Conservation (phyloP, 2,113 vertebrate genomes). For the Motacilla tschutschensis region DNA sequence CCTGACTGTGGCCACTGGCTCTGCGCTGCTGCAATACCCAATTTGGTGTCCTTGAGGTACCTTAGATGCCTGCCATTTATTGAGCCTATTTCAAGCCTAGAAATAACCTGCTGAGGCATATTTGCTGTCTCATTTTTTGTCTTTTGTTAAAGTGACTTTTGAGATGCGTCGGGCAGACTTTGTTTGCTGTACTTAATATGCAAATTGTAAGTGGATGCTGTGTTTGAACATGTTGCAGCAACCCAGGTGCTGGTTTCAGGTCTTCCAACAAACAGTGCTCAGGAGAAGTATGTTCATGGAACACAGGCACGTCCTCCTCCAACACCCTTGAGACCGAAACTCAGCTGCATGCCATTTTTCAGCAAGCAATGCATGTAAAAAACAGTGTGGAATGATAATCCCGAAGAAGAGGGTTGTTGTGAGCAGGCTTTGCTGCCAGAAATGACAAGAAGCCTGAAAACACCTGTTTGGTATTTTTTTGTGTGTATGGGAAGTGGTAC, state of each 20-base stretch:
- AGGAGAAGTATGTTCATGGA: not conserved
- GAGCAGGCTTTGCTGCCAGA: not conserved
- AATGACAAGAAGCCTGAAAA: conserved; percentile 15
- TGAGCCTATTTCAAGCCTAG: conserved; percentile 7
- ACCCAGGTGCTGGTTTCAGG: conserved; percentile 12
- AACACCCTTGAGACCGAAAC: conserved; percentile 56
- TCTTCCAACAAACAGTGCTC: not conserved
- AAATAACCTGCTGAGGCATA: not conserved
- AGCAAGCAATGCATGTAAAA: not conserved
- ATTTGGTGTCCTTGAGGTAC: not conserved
- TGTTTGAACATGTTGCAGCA: conserved; percentile 55
- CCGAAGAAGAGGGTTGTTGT: not conserved
- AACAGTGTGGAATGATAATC: not conserved
- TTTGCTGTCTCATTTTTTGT: not conserved
- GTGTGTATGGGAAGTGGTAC: not conserved
- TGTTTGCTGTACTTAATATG: conserved; percentile 32
- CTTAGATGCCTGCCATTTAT: not conserved
- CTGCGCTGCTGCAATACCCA: not conserved
- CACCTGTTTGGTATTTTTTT: not conserved
- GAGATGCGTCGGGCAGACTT: not conserved
- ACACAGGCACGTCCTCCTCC: conserved; percentile 7
- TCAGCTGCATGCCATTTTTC: conserved; percentile 1
- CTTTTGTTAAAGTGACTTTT: not conserved
- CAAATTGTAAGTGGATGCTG: not conserved
- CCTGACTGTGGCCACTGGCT: not conserved